Conservation (phyloP, 2,888 invertebrate genomes). For the Chloromyia formosa region DNA sequence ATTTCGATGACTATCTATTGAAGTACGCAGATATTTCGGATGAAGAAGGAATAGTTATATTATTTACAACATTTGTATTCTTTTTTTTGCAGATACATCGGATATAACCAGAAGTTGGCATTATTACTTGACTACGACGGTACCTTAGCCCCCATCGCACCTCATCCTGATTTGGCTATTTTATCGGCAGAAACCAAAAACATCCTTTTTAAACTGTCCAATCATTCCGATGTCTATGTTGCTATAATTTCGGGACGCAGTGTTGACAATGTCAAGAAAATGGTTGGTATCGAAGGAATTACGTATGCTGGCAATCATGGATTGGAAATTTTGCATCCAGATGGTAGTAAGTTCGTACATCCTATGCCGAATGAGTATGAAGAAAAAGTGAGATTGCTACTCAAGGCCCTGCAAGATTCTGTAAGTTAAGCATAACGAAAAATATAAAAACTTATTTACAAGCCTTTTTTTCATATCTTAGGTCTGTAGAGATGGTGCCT, state of each 20-base stretch:
- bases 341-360: constrained; percentile 89
- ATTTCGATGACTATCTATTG: constrained; percentile 87
- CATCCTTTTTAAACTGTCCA: constrained; percentile 81
- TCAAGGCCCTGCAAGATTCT: constrained; percentile 83
- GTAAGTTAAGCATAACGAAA: constrained; percentile 60
- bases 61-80: constrained; percentile 47
- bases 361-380: constrained; percentile 89
- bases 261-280: constrained; percentile 86
- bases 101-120: constrained; percentile 85
- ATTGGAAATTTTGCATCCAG: constrained; percentile 87
- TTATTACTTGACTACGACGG: constrained; percentile 88
- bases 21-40: constrained; percentile 71
- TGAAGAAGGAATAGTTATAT: not conserved
- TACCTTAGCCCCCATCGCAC: constrained; percentile 87
- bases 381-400: constrained; percentile 78
- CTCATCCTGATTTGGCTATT: constrained; percentile 88
- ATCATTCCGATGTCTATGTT: constrained; percentile 86
- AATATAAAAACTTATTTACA: no score
- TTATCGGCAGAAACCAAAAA: constrained; percentile 86
- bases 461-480: constrained; percentile 54
- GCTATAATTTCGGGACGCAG: constrained; percentile 87
- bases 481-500: constrained; percentile 87
- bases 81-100: constrained; percentile 79
- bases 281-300: constrained; percentile 91
- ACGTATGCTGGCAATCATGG: constrained; percentile 93